Conservation (phyloP, 1,140 invertebrate species). For the Lepidurus arcticus region DNA sequence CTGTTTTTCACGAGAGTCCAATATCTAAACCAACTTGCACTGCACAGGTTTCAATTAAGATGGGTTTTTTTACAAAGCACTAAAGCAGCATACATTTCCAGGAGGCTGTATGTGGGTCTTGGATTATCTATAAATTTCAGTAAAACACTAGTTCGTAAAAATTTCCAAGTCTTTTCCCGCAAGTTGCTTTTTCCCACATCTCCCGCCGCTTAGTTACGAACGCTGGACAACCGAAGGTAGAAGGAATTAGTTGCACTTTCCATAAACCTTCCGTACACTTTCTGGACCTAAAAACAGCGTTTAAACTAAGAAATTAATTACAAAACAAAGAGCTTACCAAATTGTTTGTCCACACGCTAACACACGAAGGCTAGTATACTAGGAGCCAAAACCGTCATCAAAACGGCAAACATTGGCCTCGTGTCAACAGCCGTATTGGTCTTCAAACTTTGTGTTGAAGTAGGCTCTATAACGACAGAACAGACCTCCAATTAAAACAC, state of each 20-base stretch:
- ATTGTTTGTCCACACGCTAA: neutral
- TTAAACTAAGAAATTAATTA: neutral
- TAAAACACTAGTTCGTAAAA: slow-evolving; percentile 10
- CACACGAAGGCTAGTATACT: neutral
- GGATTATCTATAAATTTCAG: neutral
- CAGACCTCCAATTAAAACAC: neutral
- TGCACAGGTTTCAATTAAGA: slow-evolving; percentile 15
- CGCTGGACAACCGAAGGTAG: neutral
- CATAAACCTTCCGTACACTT: neutral
- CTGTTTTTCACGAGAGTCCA: neutral
- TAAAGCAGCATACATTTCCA: slow-evolving; percentile 15
- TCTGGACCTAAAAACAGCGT: neutral
- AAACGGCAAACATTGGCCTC: neutral
- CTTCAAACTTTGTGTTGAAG: neutral
- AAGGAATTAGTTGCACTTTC: neutral
- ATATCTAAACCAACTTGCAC: slow-evolving; percentile 10
- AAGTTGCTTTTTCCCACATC: neutral
- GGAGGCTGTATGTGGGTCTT: neutral
- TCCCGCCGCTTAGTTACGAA: neutral
- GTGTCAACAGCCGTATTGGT: neutral
- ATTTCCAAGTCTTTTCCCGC: neutral
- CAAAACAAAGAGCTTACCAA: neutral
- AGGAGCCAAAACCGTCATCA: neutral
- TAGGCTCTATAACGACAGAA: neutral
- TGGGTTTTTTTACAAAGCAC: neutral